A percentile compares a stretch with the other conserved stretches of the same genome.
Evolutionary conservation across 2,888 invertebrate species (phyloP).

Genomic region (Monopis laevigella): DNA sequence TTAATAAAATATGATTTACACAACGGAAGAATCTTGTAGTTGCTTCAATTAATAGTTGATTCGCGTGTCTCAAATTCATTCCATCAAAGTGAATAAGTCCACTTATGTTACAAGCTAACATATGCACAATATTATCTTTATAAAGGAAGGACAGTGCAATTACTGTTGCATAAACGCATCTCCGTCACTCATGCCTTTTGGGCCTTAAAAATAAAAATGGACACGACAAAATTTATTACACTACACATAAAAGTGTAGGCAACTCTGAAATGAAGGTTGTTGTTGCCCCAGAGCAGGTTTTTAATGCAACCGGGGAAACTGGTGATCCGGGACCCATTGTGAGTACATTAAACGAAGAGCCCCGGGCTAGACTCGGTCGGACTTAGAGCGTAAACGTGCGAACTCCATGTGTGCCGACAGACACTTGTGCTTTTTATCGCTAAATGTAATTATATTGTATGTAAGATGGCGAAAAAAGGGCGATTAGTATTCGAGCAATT

Average conservation of each 20-base stretch:
- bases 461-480: too few relatives aligned
- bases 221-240: conserved; percentile 31
- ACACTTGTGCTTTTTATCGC: too few relatives aligned
- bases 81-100: too few relatives aligned
- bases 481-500: too few relatives aligned
- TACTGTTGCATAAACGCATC: conserved; percentile 4
- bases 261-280: conserved; percentile 37
- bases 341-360: conserved; percentile 14
- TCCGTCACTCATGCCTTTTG: conserved; percentile 28
- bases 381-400: neutral
- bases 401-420: neutral
- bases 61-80: too few relatives aligned
- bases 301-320: conserved; percentile 9
- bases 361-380: conserved; percentile 11
- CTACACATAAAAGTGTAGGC: conserved; percentile 39
- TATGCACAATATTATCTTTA: too few relatives aligned
- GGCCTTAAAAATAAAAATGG: conserved; percentile 20
- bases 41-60: too few relatives aligned
- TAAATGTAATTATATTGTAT: too few relatives aligned
- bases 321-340: conserved; percentile 11
- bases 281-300: conserved; percentile 39
- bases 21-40: too few relatives aligned
- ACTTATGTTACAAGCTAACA: too few relatives aligned
- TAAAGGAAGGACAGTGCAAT: conserved; percentile 10
- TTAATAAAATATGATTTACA: too few relatives aligned